Evolutionary conservation across 2,888 invertebrate species (phyloP).

Genomic region (Neocrepidodera transversa): DNA sequence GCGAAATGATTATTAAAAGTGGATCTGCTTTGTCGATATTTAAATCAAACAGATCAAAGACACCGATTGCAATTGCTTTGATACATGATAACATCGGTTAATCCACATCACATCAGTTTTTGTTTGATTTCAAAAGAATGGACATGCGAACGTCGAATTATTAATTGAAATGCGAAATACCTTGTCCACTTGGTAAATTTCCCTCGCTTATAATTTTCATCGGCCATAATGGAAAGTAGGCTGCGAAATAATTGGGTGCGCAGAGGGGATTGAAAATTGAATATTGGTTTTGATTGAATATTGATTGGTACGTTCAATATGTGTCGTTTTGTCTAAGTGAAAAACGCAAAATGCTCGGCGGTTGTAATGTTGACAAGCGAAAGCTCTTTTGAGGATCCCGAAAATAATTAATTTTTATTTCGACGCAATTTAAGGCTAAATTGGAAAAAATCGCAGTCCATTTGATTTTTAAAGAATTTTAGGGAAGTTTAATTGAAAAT

Average conservation of each 20-base stretch:
- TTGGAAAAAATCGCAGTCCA: background rate
- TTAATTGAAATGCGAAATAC: conserved; percentile 1
- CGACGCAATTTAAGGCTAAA: background rate
- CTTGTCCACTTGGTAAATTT: conserved; percentile 13
- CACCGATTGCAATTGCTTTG: too few species aligned
- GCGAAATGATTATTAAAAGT: too few species aligned
- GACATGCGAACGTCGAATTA: background rate
- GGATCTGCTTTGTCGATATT: too few species aligned
- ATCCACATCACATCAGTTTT: too few species aligned
- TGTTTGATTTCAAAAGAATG: too few species aligned
- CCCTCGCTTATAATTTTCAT: conserved; percentile 18
- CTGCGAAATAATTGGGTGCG: conserved; percentile 36
- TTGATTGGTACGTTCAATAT: conserved; percentile 32
- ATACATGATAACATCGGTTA: too few species aligned
- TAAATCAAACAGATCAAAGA: too few species aligned
- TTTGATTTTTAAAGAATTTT: background rate
- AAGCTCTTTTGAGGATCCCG: background rate
- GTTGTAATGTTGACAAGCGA: background rate
- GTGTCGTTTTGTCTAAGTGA: conserved; percentile 27
- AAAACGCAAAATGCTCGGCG: conserved; percentile 4
- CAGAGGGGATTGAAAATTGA: conserved; percentile 34
- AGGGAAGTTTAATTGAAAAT: background rate
- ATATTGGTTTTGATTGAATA: conserved; percentile 36
- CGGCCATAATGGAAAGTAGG: conserved; percentile 33
- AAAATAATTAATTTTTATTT: background rate